These are phyloP conservation scores for Rostratula benghalensis DNA, from an alignment of 2,113 vertebrate genomes.

Conservation along the genomic window DNA sequence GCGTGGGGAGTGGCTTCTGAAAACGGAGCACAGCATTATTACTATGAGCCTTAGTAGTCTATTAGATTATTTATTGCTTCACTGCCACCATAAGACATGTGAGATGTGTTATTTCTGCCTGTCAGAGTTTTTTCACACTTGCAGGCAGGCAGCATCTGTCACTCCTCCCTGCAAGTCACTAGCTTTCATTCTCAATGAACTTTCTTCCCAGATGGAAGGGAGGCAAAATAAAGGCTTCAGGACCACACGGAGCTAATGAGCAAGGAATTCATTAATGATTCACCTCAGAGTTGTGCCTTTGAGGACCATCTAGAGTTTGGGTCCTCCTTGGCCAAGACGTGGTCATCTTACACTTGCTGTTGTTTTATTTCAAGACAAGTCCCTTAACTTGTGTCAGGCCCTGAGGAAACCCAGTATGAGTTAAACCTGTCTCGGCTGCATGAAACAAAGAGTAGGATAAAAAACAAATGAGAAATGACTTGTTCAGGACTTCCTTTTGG, in stretches of 20 bases:
- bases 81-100: constrained; percentile 17
- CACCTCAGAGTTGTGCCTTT: background rate
- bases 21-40: constrained; percentile 15
- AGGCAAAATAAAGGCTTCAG: constrained; percentile 23
- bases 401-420: background rate
- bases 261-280: constrained; percentile 1
- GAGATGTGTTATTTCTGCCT: constrained; percentile 50
- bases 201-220: constrained; percentile 15
- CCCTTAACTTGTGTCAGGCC: background rate
- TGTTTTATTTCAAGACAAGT: constrained; percentile 19
- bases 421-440: background rate
- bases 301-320: background rate
- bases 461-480: background rate
- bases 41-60: constrained; percentile 23
- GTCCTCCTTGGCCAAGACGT: background rate
- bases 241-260: background rate
- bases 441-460: background rate
- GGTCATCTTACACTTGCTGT: background rate
- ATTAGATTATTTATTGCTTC: constrained; percentile 60
- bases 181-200: constrained; percentile 62
- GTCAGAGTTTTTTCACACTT: constrained; percentile 63
- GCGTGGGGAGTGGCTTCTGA: constrained; percentile 37
- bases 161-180: constrained; percentile 23
- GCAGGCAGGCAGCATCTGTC: constrained; percentile 61
- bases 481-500: background rate